Percentiles rank a stretch among this genome's conserved stretches.
Evolutionary conservation across 2,797 vertebrate species (phyloP).

Genomic region (Loriculus beryllinus): DNA sequence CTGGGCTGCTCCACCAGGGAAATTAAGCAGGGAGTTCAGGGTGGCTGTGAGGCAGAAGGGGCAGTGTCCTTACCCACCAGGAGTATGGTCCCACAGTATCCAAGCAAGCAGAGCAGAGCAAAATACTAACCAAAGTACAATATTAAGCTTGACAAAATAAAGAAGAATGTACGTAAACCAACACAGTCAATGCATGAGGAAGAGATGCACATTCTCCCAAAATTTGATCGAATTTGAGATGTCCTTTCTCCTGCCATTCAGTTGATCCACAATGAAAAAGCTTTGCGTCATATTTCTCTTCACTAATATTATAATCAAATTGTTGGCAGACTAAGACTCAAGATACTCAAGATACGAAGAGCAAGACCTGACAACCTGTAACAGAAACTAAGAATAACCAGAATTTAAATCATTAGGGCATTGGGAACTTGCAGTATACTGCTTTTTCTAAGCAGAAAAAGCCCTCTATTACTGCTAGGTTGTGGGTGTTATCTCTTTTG

Average conservation of each 20-base stretch:
- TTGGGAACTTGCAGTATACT: neutral
- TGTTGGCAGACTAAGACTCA: neutral
- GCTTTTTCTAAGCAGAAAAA: neutral
- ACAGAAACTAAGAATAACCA: neutral
- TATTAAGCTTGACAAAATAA: neutral
- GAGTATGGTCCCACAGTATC: accelerated
- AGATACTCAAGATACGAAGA: neutral
- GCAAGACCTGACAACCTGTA: neutral
- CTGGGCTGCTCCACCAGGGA: neutral
- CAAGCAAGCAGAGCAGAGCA: neutral
- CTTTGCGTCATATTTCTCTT: neutral
- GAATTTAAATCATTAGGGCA: neutral
- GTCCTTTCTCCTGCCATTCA: neutral
- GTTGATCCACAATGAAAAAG: neutral
- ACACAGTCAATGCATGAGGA: neutral
- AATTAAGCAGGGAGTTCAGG: neutral
- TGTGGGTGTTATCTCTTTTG: neutral
- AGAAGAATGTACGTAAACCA: neutral
- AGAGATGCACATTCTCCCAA: neutral
- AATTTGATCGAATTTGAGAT: neutral
- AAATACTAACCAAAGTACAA: neutral
- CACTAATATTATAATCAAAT: neutral
- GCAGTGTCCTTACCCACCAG: neutral
- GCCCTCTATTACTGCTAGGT: neutral
- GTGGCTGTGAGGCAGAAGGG: neutral